Evolutionary conservation across 2,797 vertebrate genomes (phyloP).

Genomic region (Thaleichthys pacificus): DNA sequence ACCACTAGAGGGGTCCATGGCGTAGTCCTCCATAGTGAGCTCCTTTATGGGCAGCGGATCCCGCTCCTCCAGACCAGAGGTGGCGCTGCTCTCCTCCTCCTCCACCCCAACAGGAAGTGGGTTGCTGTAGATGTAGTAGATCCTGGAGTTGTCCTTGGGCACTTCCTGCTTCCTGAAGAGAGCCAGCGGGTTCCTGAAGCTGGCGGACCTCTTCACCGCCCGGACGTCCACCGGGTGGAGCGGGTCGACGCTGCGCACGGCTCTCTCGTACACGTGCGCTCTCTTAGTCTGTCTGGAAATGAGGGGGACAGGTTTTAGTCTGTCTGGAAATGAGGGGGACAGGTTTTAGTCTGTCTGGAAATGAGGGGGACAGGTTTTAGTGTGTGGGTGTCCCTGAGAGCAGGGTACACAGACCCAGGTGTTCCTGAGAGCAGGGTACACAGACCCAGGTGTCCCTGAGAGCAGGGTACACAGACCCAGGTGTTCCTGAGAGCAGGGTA

Average conservation of each 20-base stretch:
- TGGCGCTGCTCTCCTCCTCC: conserved; percentile 60
- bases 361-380: too few relatives aligned
- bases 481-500: too few relatives aligned
- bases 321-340: too few relatives aligned
- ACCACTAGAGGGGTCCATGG: conserved; percentile 50
- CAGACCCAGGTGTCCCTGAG: too few relatives aligned
- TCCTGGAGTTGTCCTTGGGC: conserved; percentile 60
- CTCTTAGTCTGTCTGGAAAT: conserved; percentile 59
- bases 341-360: too few relatives aligned
- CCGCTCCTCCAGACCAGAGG: conserved; percentile 18
- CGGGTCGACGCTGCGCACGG: conserved; percentile 44
- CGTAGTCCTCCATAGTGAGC: conserved; percentile 53
- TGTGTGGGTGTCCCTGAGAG: too few relatives aligned
- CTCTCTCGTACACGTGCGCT: conserved; percentile 68
- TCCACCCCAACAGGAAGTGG: conserved; percentile 66
- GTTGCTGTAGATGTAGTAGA: conserved; percentile 80
- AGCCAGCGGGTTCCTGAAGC: conserved; percentile 65
- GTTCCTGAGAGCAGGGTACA: too few relatives aligned
- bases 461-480: too few relatives aligned
- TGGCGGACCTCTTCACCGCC: conserved; percentile 63
- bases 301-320: background rate
- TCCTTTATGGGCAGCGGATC: conserved; percentile 9
- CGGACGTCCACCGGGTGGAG: conserved; percentile 53
- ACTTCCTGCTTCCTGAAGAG: conserved; percentile 58
- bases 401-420: too few relatives aligned